phyloP scores from a whole-genome alignment of 2,888 invertebrate genomes.

The Cactoblastis cactorum region DNA sequence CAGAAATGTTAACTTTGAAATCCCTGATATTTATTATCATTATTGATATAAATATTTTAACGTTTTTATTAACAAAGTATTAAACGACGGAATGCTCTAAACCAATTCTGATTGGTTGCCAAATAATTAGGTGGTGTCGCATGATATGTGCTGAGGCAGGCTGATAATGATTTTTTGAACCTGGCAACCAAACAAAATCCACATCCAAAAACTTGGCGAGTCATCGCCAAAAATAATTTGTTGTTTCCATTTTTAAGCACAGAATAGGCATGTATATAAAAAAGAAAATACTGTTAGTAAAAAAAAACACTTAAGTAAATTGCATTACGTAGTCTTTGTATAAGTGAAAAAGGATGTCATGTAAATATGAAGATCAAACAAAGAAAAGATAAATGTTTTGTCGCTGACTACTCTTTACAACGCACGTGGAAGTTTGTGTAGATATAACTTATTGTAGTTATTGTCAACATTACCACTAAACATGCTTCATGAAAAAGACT shows the following conservation, averaged over 20 bases:
- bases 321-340: background rate
- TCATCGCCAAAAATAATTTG: conserved; percentile 30
- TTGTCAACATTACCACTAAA: conserved; percentile 21
- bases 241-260: conserved; percentile 6
- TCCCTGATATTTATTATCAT: background rate
- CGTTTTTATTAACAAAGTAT: background rate
- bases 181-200: conserved; percentile 40
- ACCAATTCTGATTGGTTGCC: conserved; percentile 38
- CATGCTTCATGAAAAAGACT: conserved; percentile 31
- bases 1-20: conserved; percentile 17
- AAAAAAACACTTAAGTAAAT: background rate
- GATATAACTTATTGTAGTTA: conserved; percentile 29
- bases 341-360: conserved; percentile 35
- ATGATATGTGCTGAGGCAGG: conserved; percentile 28
- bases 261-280: no score
- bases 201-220: conserved; percentile 33
- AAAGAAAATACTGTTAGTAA: background rate
- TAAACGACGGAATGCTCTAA: background rate
- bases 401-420: conserved; percentile 41
- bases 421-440: conserved; percentile 57
- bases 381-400: conserved; percentile 50
- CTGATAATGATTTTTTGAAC: conserved; percentile 32
- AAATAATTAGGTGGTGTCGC: conserved; percentile 39
- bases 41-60: background rate
- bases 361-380: conserved; percentile 46